Base-by-base conservation (phyloP, 2,797 vertebrate genomes). In the Gallirallus australis region DNA sequence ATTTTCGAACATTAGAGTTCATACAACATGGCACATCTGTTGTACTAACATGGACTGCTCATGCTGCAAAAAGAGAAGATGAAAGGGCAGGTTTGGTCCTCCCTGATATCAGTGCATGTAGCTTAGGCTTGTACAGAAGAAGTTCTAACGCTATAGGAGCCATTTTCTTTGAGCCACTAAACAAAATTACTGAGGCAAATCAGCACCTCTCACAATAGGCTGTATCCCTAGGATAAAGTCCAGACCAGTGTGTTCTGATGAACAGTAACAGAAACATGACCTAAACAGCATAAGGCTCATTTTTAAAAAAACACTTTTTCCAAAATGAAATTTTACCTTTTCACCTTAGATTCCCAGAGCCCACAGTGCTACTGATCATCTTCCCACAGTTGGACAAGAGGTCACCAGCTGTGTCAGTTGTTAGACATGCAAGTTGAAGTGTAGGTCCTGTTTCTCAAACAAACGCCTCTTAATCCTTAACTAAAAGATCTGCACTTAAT, bases 331-430 rank as follows among this genome's bases (percentile, higher is more conserved):
- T 24, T 25, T 45, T 69, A 88, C 70, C 82, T 88, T 91, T 82
- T 73, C 88, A 89, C 63, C 70, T 90, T n/a, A 31, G 13, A 77
- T 61, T 90, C 70, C 70, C 80, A 94, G 45, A 84, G 47, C 63
- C n/a, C 39, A 19, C 30, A 48, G n/a, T 15, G 52, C 17, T 39
- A 48, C 42, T 76, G 35, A 84, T 79, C 53, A 18, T 31, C 42
- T 37, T 78, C n/a, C 50, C 40, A 48, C 39, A 24, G 73, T 23
- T 45, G 76, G 70, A 75, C 16, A 12, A 79, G 60, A 92, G 63
- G 73, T 90, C 83, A 83, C 53, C 2, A 2, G 48, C 40, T 19
- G 21, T 47, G 50, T 59, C 39, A 89, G 89, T 68, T 61, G 33
- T 75, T 70, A 70, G 47, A 70, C 9, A 61, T 20, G 14, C 0